A percentile compares a stretch with the other conserved stretches of the same genome.
Evolutionary conservation across 2,113 vertebrate genomes (phyloP).

Genomic region (Cottus gobio): DNA sequence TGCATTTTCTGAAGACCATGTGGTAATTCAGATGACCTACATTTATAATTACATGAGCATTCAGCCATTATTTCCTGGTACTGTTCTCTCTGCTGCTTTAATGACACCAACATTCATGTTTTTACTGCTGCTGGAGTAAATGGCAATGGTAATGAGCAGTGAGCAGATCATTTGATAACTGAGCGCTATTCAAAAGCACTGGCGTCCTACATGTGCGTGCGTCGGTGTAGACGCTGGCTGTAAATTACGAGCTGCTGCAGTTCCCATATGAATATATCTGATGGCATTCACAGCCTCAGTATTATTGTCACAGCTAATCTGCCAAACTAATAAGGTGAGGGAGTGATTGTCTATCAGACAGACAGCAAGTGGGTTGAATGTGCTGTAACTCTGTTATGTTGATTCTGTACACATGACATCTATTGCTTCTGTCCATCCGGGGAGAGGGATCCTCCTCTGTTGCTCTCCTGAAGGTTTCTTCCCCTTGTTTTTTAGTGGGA

Average conservation of each 20-base stretch:
- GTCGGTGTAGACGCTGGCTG: conserved; percentile 15
- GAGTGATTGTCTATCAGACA: conserved; percentile 67
- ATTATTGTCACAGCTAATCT: conserved; percentile 73
- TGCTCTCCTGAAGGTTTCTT: no score
- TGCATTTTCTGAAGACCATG: conserved; percentile 19
- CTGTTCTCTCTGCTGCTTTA: conserved; percentile 34
- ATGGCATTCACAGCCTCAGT: conserved; percentile 61
- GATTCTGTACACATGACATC: no score
- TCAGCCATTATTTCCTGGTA: conserved; percentile 27
- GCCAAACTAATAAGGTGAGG: conserved; percentile 68
- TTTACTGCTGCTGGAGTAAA: conserved; percentile 36
- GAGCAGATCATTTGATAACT: conserved; percentile 59
- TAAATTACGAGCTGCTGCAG: conserved; percentile 40
- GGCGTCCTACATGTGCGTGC: neutral
- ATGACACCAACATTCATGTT: conserved; percentile 23
- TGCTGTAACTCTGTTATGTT: no score
- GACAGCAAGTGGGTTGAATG: conserved; percentile 65
- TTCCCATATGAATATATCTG: conserved; percentile 69
- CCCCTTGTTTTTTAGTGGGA: no score
- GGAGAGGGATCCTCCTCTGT: no score
- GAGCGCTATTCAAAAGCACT: conserved; percentile 44
- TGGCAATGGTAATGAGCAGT: neutral
- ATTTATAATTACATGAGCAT: conserved; percentile 48
- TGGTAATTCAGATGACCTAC: conserved; percentile 38
- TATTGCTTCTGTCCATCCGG: no score